Base-by-base conservation (phyloP, 2,113 vertebrate genomes). In the Pygoscelis antarcticus region DNA sequence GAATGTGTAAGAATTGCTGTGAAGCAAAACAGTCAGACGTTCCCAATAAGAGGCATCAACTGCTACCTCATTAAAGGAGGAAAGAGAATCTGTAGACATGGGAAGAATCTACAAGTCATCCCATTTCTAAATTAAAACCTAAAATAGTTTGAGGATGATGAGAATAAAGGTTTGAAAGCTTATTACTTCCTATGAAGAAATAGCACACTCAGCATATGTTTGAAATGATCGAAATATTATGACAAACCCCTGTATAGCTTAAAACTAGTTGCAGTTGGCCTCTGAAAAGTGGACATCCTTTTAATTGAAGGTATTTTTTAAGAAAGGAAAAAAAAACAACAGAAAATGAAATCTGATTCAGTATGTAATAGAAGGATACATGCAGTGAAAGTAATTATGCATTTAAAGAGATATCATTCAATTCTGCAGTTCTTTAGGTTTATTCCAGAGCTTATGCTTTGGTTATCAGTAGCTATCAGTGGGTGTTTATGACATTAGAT, bases 1-100 rank as follows among this genome's bases (percentile, higher is more conserved):
- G 58, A 86, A 78, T 92, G 71, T 92, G 17, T 83, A 74, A 96
- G 95, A 97, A 96, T 94, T 93, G 62, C 72, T 96, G 65, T 69
- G 94, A 96, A 94, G 83, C 42, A 94, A 89, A 97, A 90, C 54
- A 86, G 84, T 91, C 68, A 96, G 36, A 79, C 64, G 60, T 95
- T 83, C 38, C 61, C 11, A 64, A 68, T 83, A 89, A 96, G 76
- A 89, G 58, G 27, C 68, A 91, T 87, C 90, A 77, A 90, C 78
- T 93, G 52, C 89, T n/a, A 62, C 29, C 74, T 92, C 58, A 94
- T 91, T 94, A 95, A 92, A 60, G 51, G 89, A 76, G 77, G 44
- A 95, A 96, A 52, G 38, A 77, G 72, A 90, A 80, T 93, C 85
- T 89, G 72, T 89, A 77, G 68, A 90, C 61, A 51, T 65, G 66